A percentile compares a stretch with the other conserved stretches of the same genome.
These are phyloP conservation scores for Cyphomyrus discorhynchus DNA, from an alignment of 2,113 vertebrate genomes.

Conservation along the genomic window DNA sequence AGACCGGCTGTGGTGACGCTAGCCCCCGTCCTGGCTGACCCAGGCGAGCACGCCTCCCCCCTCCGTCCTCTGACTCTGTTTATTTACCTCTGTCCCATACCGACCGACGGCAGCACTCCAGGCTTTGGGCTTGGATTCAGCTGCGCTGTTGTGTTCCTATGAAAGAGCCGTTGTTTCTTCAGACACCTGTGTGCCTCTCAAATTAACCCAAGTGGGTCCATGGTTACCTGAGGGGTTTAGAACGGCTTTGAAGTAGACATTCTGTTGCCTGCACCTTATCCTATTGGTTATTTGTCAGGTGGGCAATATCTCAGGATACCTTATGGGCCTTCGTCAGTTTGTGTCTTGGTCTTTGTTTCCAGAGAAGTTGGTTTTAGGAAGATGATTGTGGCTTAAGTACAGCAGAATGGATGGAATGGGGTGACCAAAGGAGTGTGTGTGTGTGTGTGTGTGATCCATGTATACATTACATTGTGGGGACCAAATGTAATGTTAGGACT, in stretches of 20 bases:
- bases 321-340: neutral
- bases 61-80: neutral
- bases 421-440: neutral
- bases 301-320: neutral
- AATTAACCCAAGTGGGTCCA: neutral
- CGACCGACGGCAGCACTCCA: neutral
- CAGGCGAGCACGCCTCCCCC: neutral
- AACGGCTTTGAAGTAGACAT: neutral
- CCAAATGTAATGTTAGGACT: neutral
- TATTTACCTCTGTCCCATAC: neutral
- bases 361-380: neutral
- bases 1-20: constrained; percentile 25
- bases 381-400: neutral
- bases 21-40: constrained; percentile 32
- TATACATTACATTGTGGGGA: too few relatives aligned
- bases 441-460: neutral
- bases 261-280: neutral
- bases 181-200: neutral
- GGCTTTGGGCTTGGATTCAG: neutral
- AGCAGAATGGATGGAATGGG: neutral
- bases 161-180: constrained; percentile 12
- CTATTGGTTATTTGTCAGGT: neutral
- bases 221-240: neutral
- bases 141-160: neutral
- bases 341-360: neutral